Conservation (phyloP, 2,113 vertebrate genomes). For the Perccottus glenii region DNA sequence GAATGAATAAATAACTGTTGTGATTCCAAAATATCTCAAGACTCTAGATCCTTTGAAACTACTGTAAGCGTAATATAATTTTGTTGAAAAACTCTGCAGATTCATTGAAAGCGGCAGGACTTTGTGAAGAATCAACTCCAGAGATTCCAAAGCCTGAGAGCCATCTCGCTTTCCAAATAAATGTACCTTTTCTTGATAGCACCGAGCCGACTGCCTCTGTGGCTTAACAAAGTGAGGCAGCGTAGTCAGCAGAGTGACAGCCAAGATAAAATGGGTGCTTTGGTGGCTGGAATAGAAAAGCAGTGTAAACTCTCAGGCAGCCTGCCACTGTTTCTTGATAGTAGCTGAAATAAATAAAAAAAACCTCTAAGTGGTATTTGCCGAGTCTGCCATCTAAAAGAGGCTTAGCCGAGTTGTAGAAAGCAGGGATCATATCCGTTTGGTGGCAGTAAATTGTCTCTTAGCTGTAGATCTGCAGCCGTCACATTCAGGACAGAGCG, state of each 20-base stretch:
- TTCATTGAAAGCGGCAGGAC: constrained; percentile 27
- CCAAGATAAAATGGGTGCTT: constrained; percentile 71
- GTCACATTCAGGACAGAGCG: constrained; percentile 25
- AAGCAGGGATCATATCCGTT: constrained; percentile 54
- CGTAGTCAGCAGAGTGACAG: constrained; percentile 60
- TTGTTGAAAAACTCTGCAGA: constrained; percentile 15
- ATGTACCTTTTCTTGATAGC: constrained; percentile 62
- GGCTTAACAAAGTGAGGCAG: constrained; percentile 57
- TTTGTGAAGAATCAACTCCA: constrained; percentile 37
- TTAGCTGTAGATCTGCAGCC: constrained; percentile 26
- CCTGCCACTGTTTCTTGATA: constrained; percentile 65
- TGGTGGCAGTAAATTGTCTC: constrained; percentile 18
- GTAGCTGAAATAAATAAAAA: constrained; percentile 34
- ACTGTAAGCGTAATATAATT: constrained; percentile 12
- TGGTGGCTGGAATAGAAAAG: constrained; percentile 60
- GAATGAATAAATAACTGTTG: too few species aligned
- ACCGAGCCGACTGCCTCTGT: constrained; percentile 48
- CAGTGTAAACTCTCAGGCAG: constrained; percentile 61
- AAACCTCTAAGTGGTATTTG: constrained; percentile 54
- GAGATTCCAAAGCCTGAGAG: constrained; percentile 51
- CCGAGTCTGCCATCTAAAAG: constrained; percentile 39
- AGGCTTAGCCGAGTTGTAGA: constrained; percentile 53
- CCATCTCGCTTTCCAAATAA: constrained; percentile 53
- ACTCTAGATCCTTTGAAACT: constrained; percentile 21
- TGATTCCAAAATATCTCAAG: neutral